A percentile compares a stretch with the other conserved stretches of the same genome.
These are phyloP conservation scores for Asbolus verrucosus DNA, from an alignment of 1,140 invertebrate species.

Conservation along the genomic window DNA sequence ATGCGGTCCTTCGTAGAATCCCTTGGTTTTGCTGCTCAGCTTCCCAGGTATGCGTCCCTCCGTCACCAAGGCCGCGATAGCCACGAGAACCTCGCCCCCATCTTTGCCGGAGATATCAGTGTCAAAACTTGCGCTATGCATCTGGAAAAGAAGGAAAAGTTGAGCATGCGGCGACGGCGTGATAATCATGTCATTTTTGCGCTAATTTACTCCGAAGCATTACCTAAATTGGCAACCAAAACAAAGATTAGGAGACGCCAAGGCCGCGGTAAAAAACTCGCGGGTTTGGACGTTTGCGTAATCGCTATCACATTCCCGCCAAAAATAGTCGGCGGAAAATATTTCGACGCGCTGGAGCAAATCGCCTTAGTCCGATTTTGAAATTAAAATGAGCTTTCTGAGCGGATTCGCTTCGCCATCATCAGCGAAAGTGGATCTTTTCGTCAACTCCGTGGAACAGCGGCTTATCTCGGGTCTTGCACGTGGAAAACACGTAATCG, in stretches of 20 bases:
- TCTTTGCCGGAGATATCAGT: conserved; percentile 55
- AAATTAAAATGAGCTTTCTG: too few relatives aligned
- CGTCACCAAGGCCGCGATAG: conserved; percentile 76
- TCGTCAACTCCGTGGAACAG: background rate
- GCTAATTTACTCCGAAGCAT: background rate
- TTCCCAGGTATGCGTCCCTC: conserved; percentile 77
- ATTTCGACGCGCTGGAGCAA: background rate
- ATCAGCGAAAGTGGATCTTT: background rate
- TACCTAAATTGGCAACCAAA: conserved; percentile 5
- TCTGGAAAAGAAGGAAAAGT: conserved; percentile 54
- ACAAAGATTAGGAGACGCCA: conserved; percentile 7
- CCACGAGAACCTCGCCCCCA: conserved; percentile 70
- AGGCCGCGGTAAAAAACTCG: conserved; percentile 9
- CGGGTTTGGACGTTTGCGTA: conserved; percentile 19
- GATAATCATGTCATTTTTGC: too few relatives aligned
- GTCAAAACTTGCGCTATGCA: conserved; percentile 61
- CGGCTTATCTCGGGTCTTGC: background rate
- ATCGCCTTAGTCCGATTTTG: too few relatives aligned
- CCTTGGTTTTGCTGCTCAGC: conserved; percentile 65
- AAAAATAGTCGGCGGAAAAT: conserved; percentile 18
- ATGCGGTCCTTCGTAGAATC: conserved; percentile 81
- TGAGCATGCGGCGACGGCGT: background rate
- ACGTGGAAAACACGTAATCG: conserved; percentile 24
- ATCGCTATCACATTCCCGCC: conserved; percentile 7
- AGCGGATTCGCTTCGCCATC: too few relatives aligned